Percentiles rank a stretch among this genome's conserved stretches.
Conservation (phyloP, 1,140 invertebrate species). For the Trichonephila inaurata region DNA sequence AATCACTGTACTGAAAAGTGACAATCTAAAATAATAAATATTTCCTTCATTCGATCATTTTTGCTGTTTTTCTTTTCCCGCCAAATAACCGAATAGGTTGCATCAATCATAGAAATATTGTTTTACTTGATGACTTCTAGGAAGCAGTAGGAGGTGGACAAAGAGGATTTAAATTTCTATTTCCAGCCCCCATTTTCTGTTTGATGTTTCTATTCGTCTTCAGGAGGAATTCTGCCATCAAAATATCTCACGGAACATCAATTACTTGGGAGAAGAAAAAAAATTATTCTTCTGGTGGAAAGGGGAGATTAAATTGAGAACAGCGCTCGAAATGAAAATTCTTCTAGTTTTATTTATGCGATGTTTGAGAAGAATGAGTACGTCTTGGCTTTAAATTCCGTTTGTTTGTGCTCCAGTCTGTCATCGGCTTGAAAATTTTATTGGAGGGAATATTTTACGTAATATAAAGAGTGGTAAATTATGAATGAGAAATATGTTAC, state of each 20-base stretch:
- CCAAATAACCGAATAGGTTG: slow-evolving; percentile 9
- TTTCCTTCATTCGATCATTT: slow-evolving; percentile 36
- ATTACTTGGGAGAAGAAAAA: slow-evolving; percentile 26
- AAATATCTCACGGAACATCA: slow-evolving; percentile 29
- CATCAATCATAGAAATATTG: slow-evolving; percentile 34
- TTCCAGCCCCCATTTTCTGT: background rate
- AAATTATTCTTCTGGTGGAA: background rate
- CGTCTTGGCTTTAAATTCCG: background rate
- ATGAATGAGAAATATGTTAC: background rate
- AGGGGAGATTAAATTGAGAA: slow-evolving; percentile 58
- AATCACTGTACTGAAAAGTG: background rate
- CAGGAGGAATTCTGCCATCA: slow-evolving; percentile 9
- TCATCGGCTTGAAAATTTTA: slow-evolving; percentile 8
- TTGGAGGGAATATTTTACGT: slow-evolving; percentile 1
- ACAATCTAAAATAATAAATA: slow-evolving; percentile 42
- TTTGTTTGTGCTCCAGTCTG: slow-evolving; percentile 1
- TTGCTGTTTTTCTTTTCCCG: background rate
- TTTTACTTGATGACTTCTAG: slow-evolving; percentile 43
- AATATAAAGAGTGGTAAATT: background rate
- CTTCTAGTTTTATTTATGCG: slow-evolving; percentile 28
- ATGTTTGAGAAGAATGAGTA: slow-evolving; percentile 17
- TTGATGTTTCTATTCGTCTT: slow-evolving; percentile 57
- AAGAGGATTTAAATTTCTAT: slow-evolving; percentile 40
- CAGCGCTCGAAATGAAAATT: slow-evolving; percentile 52
- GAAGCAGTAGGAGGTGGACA: background rate